Evolutionary conservation across 2,113 vertebrate species (phyloP), one percentile per base, ranked within the genome.

Genomic region (Pelodiscus sinensis): DNA sequence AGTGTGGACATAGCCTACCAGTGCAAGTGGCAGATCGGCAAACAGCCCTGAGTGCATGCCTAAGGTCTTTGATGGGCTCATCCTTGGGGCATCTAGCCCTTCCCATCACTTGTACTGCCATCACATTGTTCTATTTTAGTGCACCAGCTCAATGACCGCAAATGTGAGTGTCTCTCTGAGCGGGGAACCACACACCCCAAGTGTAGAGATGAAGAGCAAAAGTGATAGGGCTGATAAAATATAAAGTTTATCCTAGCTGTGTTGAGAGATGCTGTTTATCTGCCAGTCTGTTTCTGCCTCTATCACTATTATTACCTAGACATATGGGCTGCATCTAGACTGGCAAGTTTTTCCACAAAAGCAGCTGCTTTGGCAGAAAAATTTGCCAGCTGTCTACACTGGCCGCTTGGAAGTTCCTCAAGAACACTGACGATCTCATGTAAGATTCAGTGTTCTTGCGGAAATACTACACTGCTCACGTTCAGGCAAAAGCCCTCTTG

Each of bases 191-290:
- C n/a, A 71, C 18, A 35, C 18, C 16, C 19, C 65, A 21, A 44
- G 65, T 21, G n/a, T 71, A 71, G n/a, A 71, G 81, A 80, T 87
- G 90, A 82, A 22, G 90, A 91, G 87, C 73, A 91, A 31, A 52
- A 38, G 71, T 82, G 91, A 85, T 50, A 31, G 1, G 78, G 91
- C 0, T 93, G 96, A 82, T 93, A 95, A 92, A 10, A 27, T 60
- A 71, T 86, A 87, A 95, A n/a, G 2, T 0, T 51, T 78, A 73
- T 2, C n/a, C 86, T 93, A 73, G 73, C 80, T 92, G 88, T 96
- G 95, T 87, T 95, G 95, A 92, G 80, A 91, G 96, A 92, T 92
- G 94, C 92, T 88, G 91, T 95, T 92, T 96, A 12, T 1, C 89
- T 94, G 95, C 44, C 44, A 44, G 44, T 84, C 73, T 31, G 24